These are phyloP conservation scores for Oxystoma pomonae DNA, from an alignment of 2,888 invertebrate species.

Conservation along the genomic window DNA sequence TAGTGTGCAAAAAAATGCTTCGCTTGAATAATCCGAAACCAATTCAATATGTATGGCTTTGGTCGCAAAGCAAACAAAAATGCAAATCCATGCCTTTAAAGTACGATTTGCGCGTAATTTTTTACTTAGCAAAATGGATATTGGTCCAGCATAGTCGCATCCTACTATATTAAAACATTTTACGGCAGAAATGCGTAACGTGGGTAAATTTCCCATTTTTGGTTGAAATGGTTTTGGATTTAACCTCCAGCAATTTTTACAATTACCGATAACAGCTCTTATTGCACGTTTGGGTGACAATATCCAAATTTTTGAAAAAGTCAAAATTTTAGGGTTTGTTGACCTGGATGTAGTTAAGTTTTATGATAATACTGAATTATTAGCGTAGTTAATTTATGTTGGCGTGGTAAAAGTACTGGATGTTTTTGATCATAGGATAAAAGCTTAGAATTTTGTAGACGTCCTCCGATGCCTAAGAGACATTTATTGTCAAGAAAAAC, in stretches of 20 bases:
- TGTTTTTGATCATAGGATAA: background rate
- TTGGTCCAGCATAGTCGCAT: background rate
- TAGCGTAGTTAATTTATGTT: too few species aligned
- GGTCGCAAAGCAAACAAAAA: background rate
- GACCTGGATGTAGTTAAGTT: background rate
- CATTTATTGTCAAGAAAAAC: background rate
- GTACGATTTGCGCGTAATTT: background rate
- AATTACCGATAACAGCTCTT: background rate
- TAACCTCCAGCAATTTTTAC: background rate
- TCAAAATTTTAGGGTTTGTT: background rate
- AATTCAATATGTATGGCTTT: background rate
- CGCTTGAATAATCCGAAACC: background rate
- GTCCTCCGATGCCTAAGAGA: background rate
- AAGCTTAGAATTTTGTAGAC: background rate
- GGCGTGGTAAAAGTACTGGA: background rate
- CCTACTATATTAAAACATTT: background rate
- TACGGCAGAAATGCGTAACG: background rate
- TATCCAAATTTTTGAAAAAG: background rate
- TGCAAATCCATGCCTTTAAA: background rate
- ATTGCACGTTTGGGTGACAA: background rate
- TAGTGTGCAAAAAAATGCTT: background rate
- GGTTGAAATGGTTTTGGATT: background rate
- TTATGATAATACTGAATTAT: too few species aligned
- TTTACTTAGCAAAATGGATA: background rate
- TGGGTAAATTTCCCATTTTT: background rate